These are phyloP conservation scores for Turdus rufiventris DNA, from an alignment of 2,113 vertebrate species.

Conservation along the genomic window DNA sequence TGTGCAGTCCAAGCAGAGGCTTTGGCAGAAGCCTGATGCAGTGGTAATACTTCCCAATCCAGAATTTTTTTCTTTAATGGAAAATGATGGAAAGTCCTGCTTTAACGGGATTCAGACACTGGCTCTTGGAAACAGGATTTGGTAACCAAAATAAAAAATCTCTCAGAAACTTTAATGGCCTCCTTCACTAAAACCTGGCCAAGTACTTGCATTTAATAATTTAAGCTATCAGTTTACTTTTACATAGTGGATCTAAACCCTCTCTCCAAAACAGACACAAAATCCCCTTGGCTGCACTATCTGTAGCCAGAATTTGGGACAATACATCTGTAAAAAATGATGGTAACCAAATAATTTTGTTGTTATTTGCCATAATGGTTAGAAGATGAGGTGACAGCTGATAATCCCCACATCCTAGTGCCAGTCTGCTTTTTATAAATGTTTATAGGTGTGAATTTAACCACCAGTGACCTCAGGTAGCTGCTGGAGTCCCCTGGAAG, in stretches of 20 bases:
- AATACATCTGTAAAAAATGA: neutral
- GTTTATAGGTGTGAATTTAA: neutral
- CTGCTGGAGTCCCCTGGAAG: neutral
- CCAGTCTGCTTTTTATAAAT: neutral
- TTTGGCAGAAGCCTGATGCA: slow-evolving; percentile 13
- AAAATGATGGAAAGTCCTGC: slow-evolving; percentile 55
- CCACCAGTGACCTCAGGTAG: neutral
- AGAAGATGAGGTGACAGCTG: neutral
- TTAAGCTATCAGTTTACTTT: slow-evolving; percentile 47
- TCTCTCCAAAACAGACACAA: neutral
- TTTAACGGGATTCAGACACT: slow-evolving; percentile 43
- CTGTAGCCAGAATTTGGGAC: neutral
- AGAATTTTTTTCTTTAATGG: slow-evolving; percentile 30
- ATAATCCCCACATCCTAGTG: neutral
- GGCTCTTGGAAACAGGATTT: slow-evolving; percentile 44
- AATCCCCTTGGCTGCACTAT: neutral
- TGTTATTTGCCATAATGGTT: neutral
- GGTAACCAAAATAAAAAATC: slow-evolving; percentile 64
- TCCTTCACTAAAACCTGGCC: slow-evolving; percentile 14
- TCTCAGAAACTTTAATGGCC: slow-evolving; percentile 16
- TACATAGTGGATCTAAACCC: neutral
- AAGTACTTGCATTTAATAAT: slow-evolving; percentile 43
- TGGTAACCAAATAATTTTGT: neutral
- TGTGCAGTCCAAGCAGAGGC: slow-evolving; percentile 17
- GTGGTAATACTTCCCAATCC: slow-evolving; percentile 42